A percentile compares a stretch with the other conserved stretches of the same genome.
These are phyloP conservation scores for Seriola dumerili DNA, from an alignment of 2,113 vertebrate species.

Conservation along the genomic window DNA sequence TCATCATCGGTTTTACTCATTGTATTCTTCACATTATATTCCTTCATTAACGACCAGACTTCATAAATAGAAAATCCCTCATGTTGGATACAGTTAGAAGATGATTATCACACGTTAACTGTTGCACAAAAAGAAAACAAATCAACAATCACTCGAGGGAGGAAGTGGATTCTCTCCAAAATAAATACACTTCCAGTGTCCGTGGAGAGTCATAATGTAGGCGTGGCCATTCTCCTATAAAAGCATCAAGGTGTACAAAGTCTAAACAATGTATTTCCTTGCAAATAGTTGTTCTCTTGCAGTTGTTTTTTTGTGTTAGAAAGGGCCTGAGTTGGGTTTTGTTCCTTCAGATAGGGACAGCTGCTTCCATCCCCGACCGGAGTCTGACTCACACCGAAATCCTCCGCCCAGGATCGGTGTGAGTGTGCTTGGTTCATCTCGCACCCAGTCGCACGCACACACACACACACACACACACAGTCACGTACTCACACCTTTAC, in stretches of 20 bases:
- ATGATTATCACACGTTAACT: slow-evolving; percentile 87
- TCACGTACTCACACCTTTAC: slow-evolving; percentile 88
- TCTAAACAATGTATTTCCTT: slow-evolving; percentile 77
- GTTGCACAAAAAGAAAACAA: slow-evolving; percentile 67
- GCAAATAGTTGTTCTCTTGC: slow-evolving; percentile 65
- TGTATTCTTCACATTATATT: slow-evolving; percentile 75
- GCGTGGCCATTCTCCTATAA: slow-evolving; percentile 85
- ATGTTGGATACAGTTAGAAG: slow-evolving; percentile 87
- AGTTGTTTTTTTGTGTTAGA: slow-evolving; percentile 91
- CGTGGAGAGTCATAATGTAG: slow-evolving; percentile 81
- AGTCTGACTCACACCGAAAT: slow-evolving; percentile 87
- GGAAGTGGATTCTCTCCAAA: slow-evolving; percentile 82
- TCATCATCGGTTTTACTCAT: slow-evolving; percentile 17
- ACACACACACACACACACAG: slow-evolving; percentile 79
- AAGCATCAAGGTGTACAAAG: slow-evolving; percentile 85
- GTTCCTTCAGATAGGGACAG: slow-evolving; percentile 87
- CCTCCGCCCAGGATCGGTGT: slow-evolving; percentile 73
- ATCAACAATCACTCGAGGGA: slow-evolving; percentile 71
- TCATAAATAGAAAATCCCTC: slow-evolving; percentile 91
- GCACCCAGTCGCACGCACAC: slow-evolving; percentile 68
- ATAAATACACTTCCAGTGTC: slow-evolving; percentile 80
- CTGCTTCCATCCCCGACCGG: slow-evolving; percentile 88
- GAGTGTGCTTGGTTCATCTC: slow-evolving; percentile 88
- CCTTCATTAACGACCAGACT: slow-evolving; percentile 78
- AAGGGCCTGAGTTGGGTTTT: slow-evolving; percentile 99